These are phyloP conservation scores for Tragelaphus oryx DNA, from an alignment of 2,797 vertebrate genomes.

Conservation along the genomic window DNA sequence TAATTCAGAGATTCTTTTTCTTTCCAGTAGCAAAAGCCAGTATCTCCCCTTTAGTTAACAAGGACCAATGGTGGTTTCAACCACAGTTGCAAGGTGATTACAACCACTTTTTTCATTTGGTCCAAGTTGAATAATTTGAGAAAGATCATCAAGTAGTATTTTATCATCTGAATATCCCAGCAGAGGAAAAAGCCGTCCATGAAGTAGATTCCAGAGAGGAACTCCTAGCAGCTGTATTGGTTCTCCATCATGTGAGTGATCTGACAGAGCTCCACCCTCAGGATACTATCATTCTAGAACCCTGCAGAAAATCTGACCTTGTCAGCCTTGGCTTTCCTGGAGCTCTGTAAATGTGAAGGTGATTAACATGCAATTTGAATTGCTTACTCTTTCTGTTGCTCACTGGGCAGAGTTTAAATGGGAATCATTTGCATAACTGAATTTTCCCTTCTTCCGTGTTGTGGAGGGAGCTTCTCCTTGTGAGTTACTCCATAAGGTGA, in stretches of 20 bases:
- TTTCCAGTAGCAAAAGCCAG: background rate
- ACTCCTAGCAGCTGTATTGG: background rate
- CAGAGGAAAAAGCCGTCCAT: background rate
- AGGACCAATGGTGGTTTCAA: background rate
- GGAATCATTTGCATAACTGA: constrained; percentile 64
- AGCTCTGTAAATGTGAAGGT: background rate
- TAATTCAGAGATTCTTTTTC: background rate
- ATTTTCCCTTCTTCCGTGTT: constrained; percentile 24
- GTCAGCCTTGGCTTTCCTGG: background rate
- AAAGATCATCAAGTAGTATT: background rate
- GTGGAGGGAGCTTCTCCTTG: constrained; percentile 1
- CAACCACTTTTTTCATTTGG: background rate
- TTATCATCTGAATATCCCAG: background rate
- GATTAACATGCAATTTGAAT: constrained; percentile 43
- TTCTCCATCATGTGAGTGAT: background rate
- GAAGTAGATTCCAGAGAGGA: background rate
- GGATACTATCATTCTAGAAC: background rate
- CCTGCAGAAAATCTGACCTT: background rate
- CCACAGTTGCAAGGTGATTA: background rate
- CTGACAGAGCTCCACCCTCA: background rate
- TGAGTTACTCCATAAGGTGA: constrained; percentile 63
- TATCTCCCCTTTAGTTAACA: background rate
- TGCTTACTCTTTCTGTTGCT: constrained; percentile 23
- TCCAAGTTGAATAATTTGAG: background rate
- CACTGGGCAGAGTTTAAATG: constrained; percentile 38